Evolutionary conservation across 92 coral and sea anemone species (phyloP).

Genomic region (Montipora capitata): DNA sequence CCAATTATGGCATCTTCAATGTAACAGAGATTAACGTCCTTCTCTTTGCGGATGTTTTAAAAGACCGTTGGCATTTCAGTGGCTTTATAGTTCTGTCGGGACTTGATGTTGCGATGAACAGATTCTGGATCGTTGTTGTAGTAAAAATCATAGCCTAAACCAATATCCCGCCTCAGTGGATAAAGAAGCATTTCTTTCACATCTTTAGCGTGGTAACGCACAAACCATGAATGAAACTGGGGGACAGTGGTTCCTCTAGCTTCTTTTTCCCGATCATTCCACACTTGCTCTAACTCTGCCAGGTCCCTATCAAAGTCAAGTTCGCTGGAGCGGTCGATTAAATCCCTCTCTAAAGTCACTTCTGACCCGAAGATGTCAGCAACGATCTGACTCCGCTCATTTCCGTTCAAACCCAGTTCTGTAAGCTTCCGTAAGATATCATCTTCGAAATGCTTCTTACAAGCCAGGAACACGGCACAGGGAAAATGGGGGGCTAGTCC

Average conservation of each 20-base stretch:
- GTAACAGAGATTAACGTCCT: conserved; percentile 6
- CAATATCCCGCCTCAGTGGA: conserved; percentile 52
- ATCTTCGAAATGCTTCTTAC: conserved; percentile 65
- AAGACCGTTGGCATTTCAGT: conserved; percentile 64
- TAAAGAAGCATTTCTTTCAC: conserved; percentile 54
- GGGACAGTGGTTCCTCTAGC: conserved; percentile 35
- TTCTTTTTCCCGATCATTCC: conserved; percentile 48
- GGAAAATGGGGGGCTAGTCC: conserved; percentile 50
- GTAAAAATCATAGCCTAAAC: conserved; percentile 59
- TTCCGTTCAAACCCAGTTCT: conserved; percentile 58
- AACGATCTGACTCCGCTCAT: conserved; percentile 1
- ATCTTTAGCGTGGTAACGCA: conserved; percentile 43
- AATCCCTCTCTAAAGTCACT: conserved; percentile 41
- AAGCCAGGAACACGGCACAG: conserved; percentile 55
- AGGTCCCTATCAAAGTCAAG: conserved; percentile 50
- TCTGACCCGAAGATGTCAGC: conserved; percentile 62
- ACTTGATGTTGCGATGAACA: conserved; percentile 39
- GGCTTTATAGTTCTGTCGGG: conserved; percentile 39
- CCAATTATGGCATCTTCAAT: conserved; percentile 55
- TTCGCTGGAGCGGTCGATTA: conserved; percentile 36
- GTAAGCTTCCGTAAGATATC: conserved; percentile 50
- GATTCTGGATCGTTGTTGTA: conserved; percentile 64
- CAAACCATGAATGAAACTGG: conserved; percentile 32
- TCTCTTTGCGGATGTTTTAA: conserved; percentile 49
- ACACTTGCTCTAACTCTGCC: conserved; percentile 28